Evolutionary conservation across 2,797 vertebrate species (phyloP), one percentile per base, ranked within the genome.

Genomic region (Zalophus californianus): DNA sequence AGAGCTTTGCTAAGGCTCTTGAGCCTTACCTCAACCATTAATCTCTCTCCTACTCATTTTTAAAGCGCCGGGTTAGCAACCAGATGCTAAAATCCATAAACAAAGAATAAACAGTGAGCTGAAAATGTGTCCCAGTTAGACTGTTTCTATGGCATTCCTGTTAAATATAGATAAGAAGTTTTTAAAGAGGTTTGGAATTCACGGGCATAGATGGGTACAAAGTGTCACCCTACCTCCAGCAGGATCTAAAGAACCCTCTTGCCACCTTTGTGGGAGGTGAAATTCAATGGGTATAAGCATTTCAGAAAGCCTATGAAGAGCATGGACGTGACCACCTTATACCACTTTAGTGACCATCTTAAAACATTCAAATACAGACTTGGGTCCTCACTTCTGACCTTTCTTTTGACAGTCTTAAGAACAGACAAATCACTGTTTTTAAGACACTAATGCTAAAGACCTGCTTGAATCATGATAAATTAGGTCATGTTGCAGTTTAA

Each of bases 81-180:
- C 52, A 94, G 72, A 88, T 73, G 38, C 16, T n/a, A 87, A 83
- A 96, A 85, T 86, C n/a, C 38, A 90, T 20, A 92, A 88, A 91
- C 54, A 85, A 91, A 96, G 93, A 92, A 83, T 82, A 94, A 95
- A 97, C 18, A 92, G 80, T 66, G 68, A 95, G 73, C 82, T 32
- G 60, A 93, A 82, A 85, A 27, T 20, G 38, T 73, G 25, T 27
- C n/a, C 48, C 58, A 84, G 32, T 77, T 90, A 62, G 48, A 58
- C 20, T 48, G 68, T 88, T 85, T 82, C 93, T 72, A 21, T 44
- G 70, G 58, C 32, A 72, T 88, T 84, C 72, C 50, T 88, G 48
- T 44, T 94, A 95, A 92, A 90, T 64, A 78, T 16, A 79, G 64
- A 78, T 29, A 75, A 68, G 50, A 68, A 82, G 41, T 50, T 41